Evolutionary conservation across 2,113 vertebrate species (phyloP).

Genomic region (Myiozetetes cayanensis): DNA sequence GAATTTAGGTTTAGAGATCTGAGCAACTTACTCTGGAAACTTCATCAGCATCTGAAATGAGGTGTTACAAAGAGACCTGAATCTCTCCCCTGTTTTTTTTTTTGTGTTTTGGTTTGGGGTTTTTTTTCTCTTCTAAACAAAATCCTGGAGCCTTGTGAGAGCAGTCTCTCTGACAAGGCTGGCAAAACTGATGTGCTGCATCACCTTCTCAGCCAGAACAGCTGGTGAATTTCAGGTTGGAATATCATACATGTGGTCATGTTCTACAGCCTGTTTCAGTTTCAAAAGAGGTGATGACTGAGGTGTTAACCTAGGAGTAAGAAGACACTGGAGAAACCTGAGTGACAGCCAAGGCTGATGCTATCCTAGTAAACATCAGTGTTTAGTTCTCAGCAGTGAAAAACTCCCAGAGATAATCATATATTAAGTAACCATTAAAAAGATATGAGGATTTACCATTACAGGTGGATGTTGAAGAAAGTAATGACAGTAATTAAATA

Average conservation of each 20-base stretch:
- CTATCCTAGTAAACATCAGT: constrained; percentile 56
- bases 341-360: constrained; percentile 54
- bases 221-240: background rate
- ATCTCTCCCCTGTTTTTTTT: background rate
- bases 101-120: too few relatives aligned
- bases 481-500: constrained; percentile 56
- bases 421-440: constrained; percentile 59
- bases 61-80: background rate
- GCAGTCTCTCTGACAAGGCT: background rate
- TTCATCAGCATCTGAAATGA: background rate
- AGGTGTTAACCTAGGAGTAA: constrained; percentile 55
- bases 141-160: background rate
- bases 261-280: constrained; percentile 51
- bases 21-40: background rate
- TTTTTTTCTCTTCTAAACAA: background rate
- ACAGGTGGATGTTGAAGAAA: constrained; percentile 49
- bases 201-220: background rate
- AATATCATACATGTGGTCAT: constrained; percentile 63
- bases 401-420: constrained; percentile 30
- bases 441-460: constrained; percentile 51
- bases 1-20: background rate
- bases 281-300: constrained; percentile 44
- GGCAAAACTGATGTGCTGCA: background rate
- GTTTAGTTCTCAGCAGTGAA: constrained; percentile 50
- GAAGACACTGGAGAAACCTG: constrained; percentile 50